Conservation (phyloP, 2,113 vertebrate species). For the Apistogramma diplotaenia region DNA sequence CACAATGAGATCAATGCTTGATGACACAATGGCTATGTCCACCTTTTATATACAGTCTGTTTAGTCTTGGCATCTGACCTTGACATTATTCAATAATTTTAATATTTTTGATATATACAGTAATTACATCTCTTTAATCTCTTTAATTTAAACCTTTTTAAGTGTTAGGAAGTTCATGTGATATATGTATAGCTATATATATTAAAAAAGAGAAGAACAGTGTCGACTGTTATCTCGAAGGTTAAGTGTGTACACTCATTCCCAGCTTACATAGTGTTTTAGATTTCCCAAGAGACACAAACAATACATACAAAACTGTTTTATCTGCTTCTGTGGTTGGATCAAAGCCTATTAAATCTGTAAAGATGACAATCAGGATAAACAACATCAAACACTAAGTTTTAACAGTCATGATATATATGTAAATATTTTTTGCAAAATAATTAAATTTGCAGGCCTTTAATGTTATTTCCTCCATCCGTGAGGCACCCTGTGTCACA, state of each 20-base stretch:
- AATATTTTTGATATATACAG: neutral
- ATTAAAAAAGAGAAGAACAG: neutral
- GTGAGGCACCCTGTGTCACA: neutral
- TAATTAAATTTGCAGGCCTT: neutral
- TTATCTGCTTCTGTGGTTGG: neutral
- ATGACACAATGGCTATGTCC: neutral
- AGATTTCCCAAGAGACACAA: neutral
- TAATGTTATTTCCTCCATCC: neutral
- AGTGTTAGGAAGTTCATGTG: neutral
- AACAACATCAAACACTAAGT: slow-evolving; percentile 2
- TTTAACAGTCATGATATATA: neutral
- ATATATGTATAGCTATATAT: neutral
- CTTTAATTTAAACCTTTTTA: neutral
- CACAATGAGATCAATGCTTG: neutral
- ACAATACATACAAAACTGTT: neutral
- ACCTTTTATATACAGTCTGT: neutral
- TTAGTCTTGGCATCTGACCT: neutral
- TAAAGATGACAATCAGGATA: neutral
- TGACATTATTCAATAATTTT: neutral
- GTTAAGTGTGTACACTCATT: neutral
- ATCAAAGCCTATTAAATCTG: slow-evolving; percentile 1
- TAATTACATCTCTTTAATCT: neutral
- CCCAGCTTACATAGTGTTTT: neutral
- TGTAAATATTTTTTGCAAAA: neutral
- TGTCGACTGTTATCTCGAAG: neutral